Evolutionary conservation across 2,797 vertebrate genomes (phyloP).

Genomic region (Mycteria americana): DNA sequence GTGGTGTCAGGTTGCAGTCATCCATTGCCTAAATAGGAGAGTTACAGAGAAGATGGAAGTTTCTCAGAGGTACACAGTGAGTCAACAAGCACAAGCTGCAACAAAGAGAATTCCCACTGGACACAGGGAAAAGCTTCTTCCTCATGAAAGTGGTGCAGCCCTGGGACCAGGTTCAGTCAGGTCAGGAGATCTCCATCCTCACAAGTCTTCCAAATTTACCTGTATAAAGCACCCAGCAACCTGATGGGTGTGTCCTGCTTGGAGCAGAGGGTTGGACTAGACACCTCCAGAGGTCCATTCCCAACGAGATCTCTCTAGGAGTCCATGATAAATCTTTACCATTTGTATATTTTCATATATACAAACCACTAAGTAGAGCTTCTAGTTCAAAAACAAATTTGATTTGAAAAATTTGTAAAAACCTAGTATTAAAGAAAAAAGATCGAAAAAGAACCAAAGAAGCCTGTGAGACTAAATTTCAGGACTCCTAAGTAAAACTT

Average conservation of each 20-base stretch:
- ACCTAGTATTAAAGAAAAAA: not conserved
- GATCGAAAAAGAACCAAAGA: not conserved
- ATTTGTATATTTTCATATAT: not conserved
- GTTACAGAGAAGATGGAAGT: not conserved
- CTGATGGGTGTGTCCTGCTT: not conserved
- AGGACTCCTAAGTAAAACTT: not conserved
- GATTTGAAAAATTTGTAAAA: not conserved
- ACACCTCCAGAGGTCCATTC: not conserved
- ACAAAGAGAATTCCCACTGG: not conserved
- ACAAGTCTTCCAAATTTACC: not conserved
- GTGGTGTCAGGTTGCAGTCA: not conserved
- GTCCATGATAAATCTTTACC: not conserved
- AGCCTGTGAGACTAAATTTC: not conserved
- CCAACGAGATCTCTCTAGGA: not conserved
- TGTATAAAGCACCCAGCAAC: not conserved
- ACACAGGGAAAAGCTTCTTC: not conserved
- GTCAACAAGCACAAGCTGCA: not conserved
- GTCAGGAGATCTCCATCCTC: not conserved
- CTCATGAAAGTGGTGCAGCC: too few relatives aligned
- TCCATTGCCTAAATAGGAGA: not conserved
- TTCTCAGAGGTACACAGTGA: not conserved
- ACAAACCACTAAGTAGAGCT: not conserved
- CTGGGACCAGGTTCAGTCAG: not conserved
- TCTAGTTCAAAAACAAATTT: not conserved
- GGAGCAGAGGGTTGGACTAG: not conserved